Conservation (phyloP, 2,888 invertebrate genomes). For the Lissonota sp. region DNA sequence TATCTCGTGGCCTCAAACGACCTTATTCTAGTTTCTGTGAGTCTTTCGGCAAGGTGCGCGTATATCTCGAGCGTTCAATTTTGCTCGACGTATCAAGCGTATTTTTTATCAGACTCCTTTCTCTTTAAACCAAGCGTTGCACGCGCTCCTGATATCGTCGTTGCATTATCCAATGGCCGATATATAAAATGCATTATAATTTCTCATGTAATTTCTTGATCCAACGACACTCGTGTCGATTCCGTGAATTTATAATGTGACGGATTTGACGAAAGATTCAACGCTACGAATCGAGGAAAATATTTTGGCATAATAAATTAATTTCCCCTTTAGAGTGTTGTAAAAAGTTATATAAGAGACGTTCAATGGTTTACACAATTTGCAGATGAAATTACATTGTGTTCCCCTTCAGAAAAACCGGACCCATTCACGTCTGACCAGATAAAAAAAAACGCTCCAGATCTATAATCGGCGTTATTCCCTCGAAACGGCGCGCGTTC, state of each 20-base stretch:
- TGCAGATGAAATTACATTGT: slow-evolving; percentile 17
- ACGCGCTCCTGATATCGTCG: not conserved
- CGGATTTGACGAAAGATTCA: not conserved
- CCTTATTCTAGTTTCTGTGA: not conserved
- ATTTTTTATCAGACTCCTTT: slow-evolving; percentile 57
- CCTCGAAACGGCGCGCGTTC: not conserved
- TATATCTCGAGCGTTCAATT: not conserved
- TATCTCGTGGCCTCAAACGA: slow-evolving; percentile 16
- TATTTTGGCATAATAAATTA: not conserved
- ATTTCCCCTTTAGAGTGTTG: not conserved
- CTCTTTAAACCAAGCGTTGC: slow-evolving; percentile 51
- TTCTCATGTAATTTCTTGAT: not conserved
- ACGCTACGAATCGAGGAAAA: not conserved
- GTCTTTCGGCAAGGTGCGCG: not conserved
- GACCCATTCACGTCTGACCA: slow-evolving; percentile 12
- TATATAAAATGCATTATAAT: not conserved
- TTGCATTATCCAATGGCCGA: not conserved
- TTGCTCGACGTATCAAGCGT: not conserved
- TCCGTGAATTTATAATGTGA: not conserved
- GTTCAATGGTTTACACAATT: not conserved
- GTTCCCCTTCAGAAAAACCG: slow-evolving; percentile 15
- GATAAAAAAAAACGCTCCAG: slow-evolving; percentile 12
- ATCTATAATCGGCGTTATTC: slow-evolving; percentile 1
- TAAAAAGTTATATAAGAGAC: not conserved
- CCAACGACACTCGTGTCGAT: not conserved